Evolutionary conservation across 2,797 vertebrate genomes (phyloP), one percentile per base, ranked within the genome.

Genomic region (Tauraco hartlaubi): DNA sequence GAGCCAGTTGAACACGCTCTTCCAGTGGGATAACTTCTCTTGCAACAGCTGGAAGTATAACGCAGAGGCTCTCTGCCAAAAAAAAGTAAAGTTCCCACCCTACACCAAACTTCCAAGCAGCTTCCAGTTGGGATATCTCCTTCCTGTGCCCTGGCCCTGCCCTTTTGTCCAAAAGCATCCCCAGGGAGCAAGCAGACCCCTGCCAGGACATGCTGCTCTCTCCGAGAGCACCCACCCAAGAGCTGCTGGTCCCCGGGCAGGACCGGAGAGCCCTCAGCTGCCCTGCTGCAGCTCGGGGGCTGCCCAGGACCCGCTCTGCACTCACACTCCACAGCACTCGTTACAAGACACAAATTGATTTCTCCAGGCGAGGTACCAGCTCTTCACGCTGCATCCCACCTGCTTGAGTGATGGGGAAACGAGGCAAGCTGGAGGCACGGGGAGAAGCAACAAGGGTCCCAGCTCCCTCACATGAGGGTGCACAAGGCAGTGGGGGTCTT

Each of bases 271-370:
- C 41, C 9, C 3, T 5, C 20, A 26, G n/a, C 79, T 20, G 33
- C 85, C n/a, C 71, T 29, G 25, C n/a, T 4, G 35, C 11, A 2
- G 31, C 74, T 61, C 1, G 0, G 0, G 55, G 6, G 33, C 59
- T 83, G 68, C 16, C 13, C 31, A 13, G 52, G 31, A 13, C 16
- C 16, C 0, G 0, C 2, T 11, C 51, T 22, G 4, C 55, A 44
- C 62, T 51, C 56, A 19, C 41, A 6, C n/a, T 58, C 16, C 6
- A 3, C 5, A 15, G 33, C 46, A 37, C 20, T 39, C 17, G 0
- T 15, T 19, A 33, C n/a, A 43, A 9, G 3, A 58, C 37, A 74
- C 25, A 48, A 54, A 77, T 39, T 25, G 9, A 5, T 19, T 15
- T 26, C 78, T 51, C 33, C n/a, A 48, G 58, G 29, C 6, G 2